Base-by-base conservation (phyloP, 2,797 vertebrate species). In the Hydrolagus colliei region DNA sequence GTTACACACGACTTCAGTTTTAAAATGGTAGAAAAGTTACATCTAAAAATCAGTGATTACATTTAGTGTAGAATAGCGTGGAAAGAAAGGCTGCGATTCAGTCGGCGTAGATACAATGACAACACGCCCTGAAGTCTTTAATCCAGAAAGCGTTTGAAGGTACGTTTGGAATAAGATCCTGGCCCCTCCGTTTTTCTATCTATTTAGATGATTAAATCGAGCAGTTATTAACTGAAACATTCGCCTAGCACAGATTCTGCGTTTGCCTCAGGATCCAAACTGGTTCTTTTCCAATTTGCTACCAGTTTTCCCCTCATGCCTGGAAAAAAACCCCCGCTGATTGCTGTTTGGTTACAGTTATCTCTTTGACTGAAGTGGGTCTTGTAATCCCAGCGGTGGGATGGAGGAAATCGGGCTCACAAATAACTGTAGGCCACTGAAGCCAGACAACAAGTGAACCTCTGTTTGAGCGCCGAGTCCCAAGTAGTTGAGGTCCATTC, bases 331-430 rank as follows among this genome's bases (percentile, higher is more conserved):
- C 71, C 11, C 35, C 27, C 1, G 22, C 32, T 10, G 63, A 32
- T 32, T 82, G 16, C 63, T 35, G 79, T 14, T 9, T 41, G 79
- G 65, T 41, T 84, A 52, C 27, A 84, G 73, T n/a, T 76, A 12
- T 73, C 18, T 32, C 67, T 61, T 27, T 85, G 1, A 52, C 87
- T 87, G 62, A 68, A 68, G 82, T 75, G 82, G 27, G 78, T 85
- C 86, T 80, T 86, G 88, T 90, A 87, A 88, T 89, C 88, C 86
- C 76, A 18, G 86, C 86, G 76, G 86, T 75, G 87, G 88, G 88
- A 80, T 87, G 90, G 89, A 92, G 91, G 93, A 93, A 92, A 91
- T 88, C 85, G 90, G 85, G 88, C 87, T 89, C 89, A 89, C 88
- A 87, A 88, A 90, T 88, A 89, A 87, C 88, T 87, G 89, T 84